Conservation (phyloP, 1,140 invertebrate species). For the Drosophila elegans region DNA sequence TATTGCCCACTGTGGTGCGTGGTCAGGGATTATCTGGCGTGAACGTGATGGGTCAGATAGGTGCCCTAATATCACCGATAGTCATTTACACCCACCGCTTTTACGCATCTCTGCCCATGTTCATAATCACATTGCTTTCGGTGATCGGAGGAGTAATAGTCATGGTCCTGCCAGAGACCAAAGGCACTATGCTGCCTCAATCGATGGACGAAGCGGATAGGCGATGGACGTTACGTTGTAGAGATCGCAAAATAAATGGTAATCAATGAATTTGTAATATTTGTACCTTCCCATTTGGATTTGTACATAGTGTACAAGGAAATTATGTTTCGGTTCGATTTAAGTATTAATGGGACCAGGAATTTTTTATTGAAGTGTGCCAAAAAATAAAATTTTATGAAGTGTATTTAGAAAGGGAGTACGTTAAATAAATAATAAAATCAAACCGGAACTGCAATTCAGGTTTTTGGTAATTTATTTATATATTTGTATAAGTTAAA, state of each 20-base stretch:
- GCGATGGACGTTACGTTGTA: constrained; percentile 21
- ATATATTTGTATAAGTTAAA: too few relatives aligned
- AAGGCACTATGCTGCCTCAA: constrained; percentile 91
- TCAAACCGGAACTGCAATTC: too few relatives aligned
- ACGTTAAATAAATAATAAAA: too few relatives aligned
- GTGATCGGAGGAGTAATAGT: constrained; percentile 89
- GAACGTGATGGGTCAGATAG: constrained; percentile 93
- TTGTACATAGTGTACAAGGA: background rate
- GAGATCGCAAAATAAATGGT: background rate
- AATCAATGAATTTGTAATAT: background rate
- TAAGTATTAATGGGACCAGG: too few relatives aligned
- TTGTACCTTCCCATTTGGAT: too few relatives aligned
- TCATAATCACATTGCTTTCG: constrained; percentile 89
- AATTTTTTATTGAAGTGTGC: too few relatives aligned
- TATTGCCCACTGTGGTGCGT: constrained; percentile 93
- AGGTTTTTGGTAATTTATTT: too few relatives aligned
- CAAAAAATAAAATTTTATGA: too few relatives aligned
- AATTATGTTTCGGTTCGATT: too few relatives aligned
- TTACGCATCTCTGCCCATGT: constrained; percentile 88
- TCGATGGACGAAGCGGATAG: constrained; percentile 83
- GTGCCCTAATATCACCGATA: constrained; percentile 91
- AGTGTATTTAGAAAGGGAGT: too few relatives aligned
- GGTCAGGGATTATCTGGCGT: constrained; percentile 93
- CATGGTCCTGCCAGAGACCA: constrained; percentile 92
- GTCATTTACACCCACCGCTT: constrained; percentile 91